Base-by-base conservation (phyloP, 2,797 vertebrate genomes). In the Garrulus glandarius region DNA sequence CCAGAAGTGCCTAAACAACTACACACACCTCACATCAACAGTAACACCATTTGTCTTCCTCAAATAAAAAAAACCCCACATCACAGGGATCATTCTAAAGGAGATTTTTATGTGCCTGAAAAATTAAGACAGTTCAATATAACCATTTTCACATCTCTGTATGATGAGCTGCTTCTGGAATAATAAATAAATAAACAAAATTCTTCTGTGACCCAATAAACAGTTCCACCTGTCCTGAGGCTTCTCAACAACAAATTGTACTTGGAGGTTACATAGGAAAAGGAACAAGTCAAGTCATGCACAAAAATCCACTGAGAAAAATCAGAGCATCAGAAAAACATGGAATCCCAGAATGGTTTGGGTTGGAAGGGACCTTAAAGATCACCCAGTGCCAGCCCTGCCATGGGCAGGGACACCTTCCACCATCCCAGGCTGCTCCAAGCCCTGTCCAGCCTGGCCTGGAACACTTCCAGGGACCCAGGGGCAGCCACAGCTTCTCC, bases 351-450 rank as follows among this genome's bases (percentile, higher is more conserved):
- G 61, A 3, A 3, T 14, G 18, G 17, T 16, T 32, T 27, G 8
- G 18, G 21, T 10, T 9, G 18, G n/a, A 22, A 41, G 18, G 3
- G 18, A 60, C 36, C 13, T 27, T 2, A 14, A 16, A 53, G 6
- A 5, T 0, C 20, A 15, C 0, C 8, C 21, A 7, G 3, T 41
- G 0, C 10, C 34, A 26, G 1, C 52, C 46, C 52, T 21, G n/a
- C 50, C 50, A 20, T 20, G 44, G 23, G 4, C 68, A 59, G 68
- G 53, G 60, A 30, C 39, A 18, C 39, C 34, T 67, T 0, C 27
- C 61, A 7, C 32, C 1, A 1, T 4, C 22, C 70, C 78, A 61
- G 69, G 55, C 0, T 27, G 34, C 55, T 68, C 55, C 76, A 1
- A 10, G 10, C 15, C 6, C 59, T 0, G 0, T 6, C 53, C 77